These are phyloP conservation scores for Hypanus sabinus DNA, from an alignment of 2,113 vertebrate genomes.

Conservation along the genomic window DNA sequence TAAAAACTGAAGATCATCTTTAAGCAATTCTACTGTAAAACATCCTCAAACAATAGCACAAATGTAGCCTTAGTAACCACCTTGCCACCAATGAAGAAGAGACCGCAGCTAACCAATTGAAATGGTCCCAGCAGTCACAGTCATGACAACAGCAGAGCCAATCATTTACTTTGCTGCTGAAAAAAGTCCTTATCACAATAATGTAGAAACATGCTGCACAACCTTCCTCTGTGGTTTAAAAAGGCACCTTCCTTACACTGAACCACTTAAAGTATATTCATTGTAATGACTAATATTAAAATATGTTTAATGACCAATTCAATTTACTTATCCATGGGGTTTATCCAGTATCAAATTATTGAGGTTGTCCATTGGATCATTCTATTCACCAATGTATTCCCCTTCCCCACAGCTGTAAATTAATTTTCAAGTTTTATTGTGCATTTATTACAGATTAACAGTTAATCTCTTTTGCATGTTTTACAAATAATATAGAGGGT, in stretches of 20 bases:
- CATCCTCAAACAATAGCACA: not conserved
- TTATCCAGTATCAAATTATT: not conserved
- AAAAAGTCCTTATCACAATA: not conserved
- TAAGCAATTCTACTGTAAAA: not conserved
- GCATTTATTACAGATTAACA: not conserved
- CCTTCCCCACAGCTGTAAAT: not conserved
- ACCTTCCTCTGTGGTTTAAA: not conserved
- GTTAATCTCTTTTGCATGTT: not conserved
- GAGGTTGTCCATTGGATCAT: not conserved
- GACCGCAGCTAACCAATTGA: not conserved
- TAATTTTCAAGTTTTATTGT: not conserved
- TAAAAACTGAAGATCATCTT: not conserved
- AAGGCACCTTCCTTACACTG: not conserved
- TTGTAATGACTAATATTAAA: not conserved
- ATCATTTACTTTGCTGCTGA: slow-evolving; percentile 9
- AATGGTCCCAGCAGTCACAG: not conserved
- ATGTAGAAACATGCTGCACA: not conserved
- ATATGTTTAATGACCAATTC: not conserved
- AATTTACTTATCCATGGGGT: not conserved
- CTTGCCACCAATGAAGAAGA: not conserved
- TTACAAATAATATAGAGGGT: not conserved
- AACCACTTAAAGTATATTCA: not conserved
- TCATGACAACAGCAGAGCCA: slow-evolving; percentile 11
- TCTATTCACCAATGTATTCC: not conserved
- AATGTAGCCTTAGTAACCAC: slow-evolving; percentile 3